Base-by-base conservation (phyloP, 2,797 vertebrate species). In the Ctenopoma multispine region DNA sequence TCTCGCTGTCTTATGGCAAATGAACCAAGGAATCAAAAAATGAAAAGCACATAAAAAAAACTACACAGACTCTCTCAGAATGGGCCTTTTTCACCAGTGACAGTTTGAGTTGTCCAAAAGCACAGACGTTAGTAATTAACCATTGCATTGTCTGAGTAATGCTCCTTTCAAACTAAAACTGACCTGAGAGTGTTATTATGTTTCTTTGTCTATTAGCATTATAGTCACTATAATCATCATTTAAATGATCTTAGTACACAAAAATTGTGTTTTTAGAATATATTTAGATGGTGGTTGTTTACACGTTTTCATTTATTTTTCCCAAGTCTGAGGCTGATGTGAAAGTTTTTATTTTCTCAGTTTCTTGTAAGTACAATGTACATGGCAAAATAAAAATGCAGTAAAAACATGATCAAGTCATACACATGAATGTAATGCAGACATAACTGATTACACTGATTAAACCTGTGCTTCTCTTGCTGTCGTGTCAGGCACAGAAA, bases 1-100 rank as follows among this genome's bases (percentile, higher is more conserved):
- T 23, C 23, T 51, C 4, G 38, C 13, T 23, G 10, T 50, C 36
- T 58, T 36, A 47, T 31, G 13, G 31, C 17, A 55, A 67, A 61
- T 53, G 21, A 69, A 46, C 15, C 50, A 58, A 70, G 41, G 49
- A 43, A 63, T 53, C 40, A 38, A 50, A 8, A 34, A 34, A 34
- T 34, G 31, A 3, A 8, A 34, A 34, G 31, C 31, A 34, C 8
- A 34, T 34, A 9, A 9, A 10, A 34, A 34, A 9, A 34, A 34
- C 31, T 34, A 8, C n/a, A n/a, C 14, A 41, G 17, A 44, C 7
- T 2, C 5, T 9, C 8, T 10, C 31, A 34, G 31, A 34, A 34
- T 34, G 7, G 3, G 8, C 31, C 31, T 10, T 34, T 34, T 43
- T 47, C 3, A 18, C 21, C 27, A 27, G 21, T 20, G 11, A 34